These are phyloP conservation scores for Nesogale talazaci DNA, from an alignment of 2,113 vertebrate species.

Conservation along the genomic window DNA sequence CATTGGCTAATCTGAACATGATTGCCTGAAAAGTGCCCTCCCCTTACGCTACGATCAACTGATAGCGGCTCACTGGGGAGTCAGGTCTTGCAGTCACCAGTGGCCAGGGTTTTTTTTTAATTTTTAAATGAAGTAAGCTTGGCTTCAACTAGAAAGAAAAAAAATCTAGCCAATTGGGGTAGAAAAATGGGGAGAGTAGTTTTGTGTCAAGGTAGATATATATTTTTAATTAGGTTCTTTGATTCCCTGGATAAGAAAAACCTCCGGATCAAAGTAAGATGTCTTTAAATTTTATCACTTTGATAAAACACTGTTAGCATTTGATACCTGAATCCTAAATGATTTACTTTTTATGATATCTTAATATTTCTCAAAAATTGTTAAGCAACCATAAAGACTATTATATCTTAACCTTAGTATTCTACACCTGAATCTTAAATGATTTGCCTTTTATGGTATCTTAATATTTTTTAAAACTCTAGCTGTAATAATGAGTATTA, in stretches of 20 bases:
- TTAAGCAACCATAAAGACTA: too few relatives aligned
- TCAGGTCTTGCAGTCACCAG: not conserved
- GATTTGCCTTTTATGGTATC: not conserved
- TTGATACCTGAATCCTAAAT: slow-evolving; percentile 26
- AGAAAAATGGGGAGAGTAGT: not conserved
- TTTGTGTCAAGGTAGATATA: not conserved
- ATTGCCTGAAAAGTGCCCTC: not conserved
- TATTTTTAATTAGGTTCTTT: not conserved
- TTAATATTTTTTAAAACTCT: not conserved
- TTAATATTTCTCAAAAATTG: not conserved
- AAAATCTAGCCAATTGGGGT: too few relatives aligned
- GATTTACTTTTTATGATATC: not conserved
- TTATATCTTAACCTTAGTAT: not conserved
- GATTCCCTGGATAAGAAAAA: not conserved
- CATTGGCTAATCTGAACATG: not conserved
- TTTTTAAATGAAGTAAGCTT: not conserved
- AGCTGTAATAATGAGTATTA: not conserved
- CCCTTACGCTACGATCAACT: not conserved
- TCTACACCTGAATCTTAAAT: slow-evolving; percentile 25
- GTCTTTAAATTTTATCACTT: not conserved
- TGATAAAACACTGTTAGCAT: not conserved
- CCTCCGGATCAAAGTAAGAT: not conserved
- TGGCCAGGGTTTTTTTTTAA: not conserved
- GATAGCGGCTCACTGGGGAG: not conserved
- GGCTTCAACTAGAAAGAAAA: not conserved